Evolutionary conservation across 53 echinoderm and acorn worm species (phyloP).

Genomic region (Temnopleurus reevesii): DNA sequence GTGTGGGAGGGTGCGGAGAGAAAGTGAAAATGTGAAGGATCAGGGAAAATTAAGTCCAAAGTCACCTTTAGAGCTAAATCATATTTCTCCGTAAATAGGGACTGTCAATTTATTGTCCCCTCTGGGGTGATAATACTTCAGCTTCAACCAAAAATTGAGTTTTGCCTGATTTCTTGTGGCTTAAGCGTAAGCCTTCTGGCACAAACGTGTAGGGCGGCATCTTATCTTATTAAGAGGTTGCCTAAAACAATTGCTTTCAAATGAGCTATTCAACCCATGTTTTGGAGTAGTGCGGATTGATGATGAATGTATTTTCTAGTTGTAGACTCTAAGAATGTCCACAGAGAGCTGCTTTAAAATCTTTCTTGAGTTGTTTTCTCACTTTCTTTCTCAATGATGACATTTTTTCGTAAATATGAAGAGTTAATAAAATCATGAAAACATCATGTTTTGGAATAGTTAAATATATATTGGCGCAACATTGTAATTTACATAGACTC

Average conservation of each 20-base stretch:
- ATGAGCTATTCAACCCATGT: no score
- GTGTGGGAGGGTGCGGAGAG: background rate
- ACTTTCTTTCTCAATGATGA: no score
- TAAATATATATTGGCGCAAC: no score
- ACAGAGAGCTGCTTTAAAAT: no score
- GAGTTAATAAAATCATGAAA: no score
- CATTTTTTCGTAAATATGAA: no score
- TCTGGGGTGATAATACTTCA: constrained; percentile 9
- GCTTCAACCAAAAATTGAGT: background rate
- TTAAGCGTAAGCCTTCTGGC: background rate
- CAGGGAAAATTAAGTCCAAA: background rate
- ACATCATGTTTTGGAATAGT: no score
- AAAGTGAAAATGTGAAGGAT: background rate
- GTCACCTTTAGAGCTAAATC: background rate
- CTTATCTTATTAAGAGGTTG: background rate
- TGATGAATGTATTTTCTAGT: no score
- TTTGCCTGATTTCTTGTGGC: background rate
- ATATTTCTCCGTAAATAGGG: background rate
- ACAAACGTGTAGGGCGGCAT: background rate
- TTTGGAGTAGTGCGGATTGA: no score
- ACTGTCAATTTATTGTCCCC: constrained; percentile 22
- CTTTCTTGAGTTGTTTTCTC: no score
- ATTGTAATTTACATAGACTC: no score
- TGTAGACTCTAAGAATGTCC: no score
- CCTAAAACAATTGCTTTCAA: constrained; percentile 1